Conservation (phyloP, 2,113 vertebrate species). For the Pycnonotus jocosus region DNA sequence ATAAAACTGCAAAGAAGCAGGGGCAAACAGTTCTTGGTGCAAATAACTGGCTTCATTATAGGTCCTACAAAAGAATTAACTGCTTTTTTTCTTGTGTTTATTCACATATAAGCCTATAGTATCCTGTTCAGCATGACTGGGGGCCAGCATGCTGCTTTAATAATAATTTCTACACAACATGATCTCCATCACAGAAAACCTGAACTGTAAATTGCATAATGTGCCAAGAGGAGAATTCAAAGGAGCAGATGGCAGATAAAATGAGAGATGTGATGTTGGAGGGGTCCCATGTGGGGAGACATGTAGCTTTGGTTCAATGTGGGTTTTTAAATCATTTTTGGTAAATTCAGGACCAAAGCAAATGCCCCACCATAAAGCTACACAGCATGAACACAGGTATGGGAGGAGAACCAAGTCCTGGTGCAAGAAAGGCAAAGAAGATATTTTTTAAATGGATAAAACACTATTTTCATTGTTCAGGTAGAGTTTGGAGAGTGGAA, state of each 20-base stretch:
- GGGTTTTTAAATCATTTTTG: neutral
- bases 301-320: rapidly evolving
- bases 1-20: neutral
- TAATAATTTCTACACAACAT: neutral
- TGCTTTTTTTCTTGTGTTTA: neutral
- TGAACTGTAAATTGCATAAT: neutral
- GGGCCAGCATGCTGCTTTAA: neutral
- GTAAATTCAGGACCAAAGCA: neutral
- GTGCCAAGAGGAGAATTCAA: neutral
- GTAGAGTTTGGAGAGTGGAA: neutral
- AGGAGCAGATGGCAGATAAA: conserved; percentile 7
- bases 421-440: neutral
- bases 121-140: neutral
- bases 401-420: neutral
- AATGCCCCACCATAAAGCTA: neutral
- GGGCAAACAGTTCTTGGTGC: neutral
- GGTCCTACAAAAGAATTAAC: neutral
- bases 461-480: neutral
- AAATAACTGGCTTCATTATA: neutral
- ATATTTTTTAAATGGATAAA: neutral
- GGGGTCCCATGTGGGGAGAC: neutral
- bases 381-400: rapidly evolving
- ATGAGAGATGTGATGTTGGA: neutral
- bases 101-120: neutral
- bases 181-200: neutral